These are phyloP conservation scores for Drosophila eugracilis DNA, from an alignment of 1,140 invertebrate genomes.

Conservation along the genomic window DNA sequence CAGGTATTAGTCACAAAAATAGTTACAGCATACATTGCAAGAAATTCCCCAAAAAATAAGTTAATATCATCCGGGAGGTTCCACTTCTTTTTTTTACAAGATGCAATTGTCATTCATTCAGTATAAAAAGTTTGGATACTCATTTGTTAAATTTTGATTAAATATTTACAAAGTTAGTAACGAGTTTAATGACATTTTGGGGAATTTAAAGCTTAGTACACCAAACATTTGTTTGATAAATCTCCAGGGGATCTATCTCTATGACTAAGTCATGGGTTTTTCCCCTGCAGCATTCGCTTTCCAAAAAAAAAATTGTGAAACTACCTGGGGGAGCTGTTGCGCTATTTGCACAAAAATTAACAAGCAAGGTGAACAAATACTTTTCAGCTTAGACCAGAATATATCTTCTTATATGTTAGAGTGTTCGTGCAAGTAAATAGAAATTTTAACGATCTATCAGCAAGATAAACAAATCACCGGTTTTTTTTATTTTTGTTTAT, in stretches of 20 bases:
- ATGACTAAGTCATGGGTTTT: constrained; percentile 32
- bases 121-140: background rate
- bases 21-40: background rate
- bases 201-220: background rate
- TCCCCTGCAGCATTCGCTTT: constrained; percentile 25
- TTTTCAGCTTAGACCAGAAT: too few species aligned
- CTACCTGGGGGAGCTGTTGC: constrained; percentile 3
- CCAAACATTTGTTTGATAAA: background rate
- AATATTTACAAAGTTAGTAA: background rate
- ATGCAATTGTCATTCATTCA: background rate
- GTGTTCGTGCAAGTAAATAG: constrained; percentile 3
- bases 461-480: constrained; percentile 10
- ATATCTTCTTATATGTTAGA: too few species aligned
- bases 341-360: constrained; percentile 26
- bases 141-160: background rate
- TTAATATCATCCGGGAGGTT: background rate
- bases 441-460: background rate
- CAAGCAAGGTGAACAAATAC: background rate
- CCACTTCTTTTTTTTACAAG: background rate
- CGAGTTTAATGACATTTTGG: too few species aligned
- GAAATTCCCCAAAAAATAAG: background rate
- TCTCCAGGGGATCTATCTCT: constrained; percentile 12
- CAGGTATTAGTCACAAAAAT: background rate
- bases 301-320: background rate
- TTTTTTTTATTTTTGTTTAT: constrained; percentile 19